Evolutionary conservation across 2,797 vertebrate genomes (phyloP), one percentile per base, ranked within the genome.

Genomic region (Phalloptychus januarius): DNA sequence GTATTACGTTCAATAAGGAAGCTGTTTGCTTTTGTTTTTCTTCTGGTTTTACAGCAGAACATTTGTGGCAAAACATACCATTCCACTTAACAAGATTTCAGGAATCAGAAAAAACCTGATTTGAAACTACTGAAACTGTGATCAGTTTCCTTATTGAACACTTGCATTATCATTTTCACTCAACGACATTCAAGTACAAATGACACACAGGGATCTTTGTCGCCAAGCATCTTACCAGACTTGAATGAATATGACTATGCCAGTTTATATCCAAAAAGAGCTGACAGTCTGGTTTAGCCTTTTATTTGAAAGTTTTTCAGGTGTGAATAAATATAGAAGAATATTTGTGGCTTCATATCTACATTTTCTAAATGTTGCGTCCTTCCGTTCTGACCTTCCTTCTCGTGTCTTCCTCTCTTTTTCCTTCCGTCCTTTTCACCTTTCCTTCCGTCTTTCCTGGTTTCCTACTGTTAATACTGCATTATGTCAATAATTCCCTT

Each of bases 71-170:
- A 69, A 54, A 73, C 72, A 72, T 23, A 28, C 18, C 20, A 28
- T 80, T 85, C 61, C 33, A 40, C 63, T 54, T 18, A 1, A 10
- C 6, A 3, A 20, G 44, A 65, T n/a, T 56, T 25, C 0, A 42
- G 46, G 67, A 86, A 86, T 86, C 78, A 86, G 84, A 75, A 52
- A 0, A 76, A 13, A 84, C 82, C 85, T 72, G 82, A 79, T 81
- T 1, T 77, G 10, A 36, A 78, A 31, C 45, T 7, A 6, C 23
- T 38, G 56, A 36, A 75, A 78, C 76, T 74, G 42, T 56, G 52
- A 80, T 85, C 73, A 63, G 3, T 23, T 38, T 4, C 12, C 38
- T 75, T 46, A 83, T 80, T 82, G 79, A 40, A 71, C 36, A 20
- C 2, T 61, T 72, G 71, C 2, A 42, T 28, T 52, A 7, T 42